These are phyloP conservation scores for Poecilobothrus nobilitatus DNA, from an alignment of 2,888 invertebrate species.

Conservation along the genomic window DNA sequence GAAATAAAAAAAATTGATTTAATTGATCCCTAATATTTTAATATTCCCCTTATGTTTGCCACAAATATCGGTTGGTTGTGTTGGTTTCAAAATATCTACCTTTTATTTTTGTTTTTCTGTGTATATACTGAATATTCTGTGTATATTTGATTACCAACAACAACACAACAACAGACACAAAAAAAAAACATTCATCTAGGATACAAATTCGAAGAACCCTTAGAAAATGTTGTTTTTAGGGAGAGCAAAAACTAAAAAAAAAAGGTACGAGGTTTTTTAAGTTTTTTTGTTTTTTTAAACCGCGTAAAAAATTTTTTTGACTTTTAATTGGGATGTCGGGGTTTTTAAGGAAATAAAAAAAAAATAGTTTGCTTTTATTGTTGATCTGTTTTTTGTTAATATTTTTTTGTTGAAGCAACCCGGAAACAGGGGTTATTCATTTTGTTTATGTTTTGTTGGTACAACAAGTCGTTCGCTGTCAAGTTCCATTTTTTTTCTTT, in stretches of 20 bases:
- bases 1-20: too few species aligned
- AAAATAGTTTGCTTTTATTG: too few species aligned
- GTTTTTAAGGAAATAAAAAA: too few species aligned
- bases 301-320: conserved; percentile 1
- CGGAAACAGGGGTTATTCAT: neutral
- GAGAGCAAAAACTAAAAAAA: neutral
- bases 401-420: neutral
- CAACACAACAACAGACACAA: too few species aligned
- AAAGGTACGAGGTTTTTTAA: neutral
- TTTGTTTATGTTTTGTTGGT: neutral
- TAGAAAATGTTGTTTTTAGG: neutral
- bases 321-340: neutral
- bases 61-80: neutral
- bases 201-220: too few species aligned
- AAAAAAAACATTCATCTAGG: too few species aligned
- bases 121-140: neutral
- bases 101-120: neutral
- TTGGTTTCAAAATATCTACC: neutral
- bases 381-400: neutral
- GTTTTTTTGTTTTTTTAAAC: neutral
- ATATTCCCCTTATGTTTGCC: neutral
- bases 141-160: too few species aligned
- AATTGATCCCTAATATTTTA: neutral
- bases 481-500: neutral
- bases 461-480: neutral